These are phyloP conservation scores for Morpho deidamia DNA, from an alignment of 2,888 invertebrate species.

Conservation along the genomic window DNA sequence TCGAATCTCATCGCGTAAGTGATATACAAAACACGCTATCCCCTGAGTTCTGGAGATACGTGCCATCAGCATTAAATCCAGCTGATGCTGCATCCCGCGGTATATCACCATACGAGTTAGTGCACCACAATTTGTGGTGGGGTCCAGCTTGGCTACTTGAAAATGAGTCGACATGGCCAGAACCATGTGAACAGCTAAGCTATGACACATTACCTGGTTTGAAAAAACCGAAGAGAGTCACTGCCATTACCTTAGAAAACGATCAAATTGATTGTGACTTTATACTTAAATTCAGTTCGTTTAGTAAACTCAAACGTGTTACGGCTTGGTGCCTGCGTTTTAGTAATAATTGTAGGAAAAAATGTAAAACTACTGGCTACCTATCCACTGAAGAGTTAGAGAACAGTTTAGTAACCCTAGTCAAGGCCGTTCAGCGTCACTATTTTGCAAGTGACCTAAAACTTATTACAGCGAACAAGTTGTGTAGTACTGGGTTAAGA, in stretches of 20 bases:
- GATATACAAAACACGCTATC: no score
- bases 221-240: neutral
- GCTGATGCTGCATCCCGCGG: slow-evolving; percentile 20
- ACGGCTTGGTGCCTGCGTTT: neutral
- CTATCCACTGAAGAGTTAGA: neutral
- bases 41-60: no score
- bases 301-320: neutral
- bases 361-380: neutral
- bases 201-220: no score
- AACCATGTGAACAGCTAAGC: no score
- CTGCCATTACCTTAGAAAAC: neutral
- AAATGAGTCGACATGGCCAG: slow-evolving; percentile 22
- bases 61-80: no score
- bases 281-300: neutral
- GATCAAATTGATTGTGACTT: neutral
- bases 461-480: no score
- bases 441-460: neutral
- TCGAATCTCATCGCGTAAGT: slow-evolving; percentile 10
- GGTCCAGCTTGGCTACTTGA: slow-evolving; percentile 8
- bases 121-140: slow-evolving; percentile 10
- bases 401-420: neutral
- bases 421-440: neutral
- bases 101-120: neutral
- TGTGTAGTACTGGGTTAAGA: no score
- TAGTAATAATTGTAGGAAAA: neutral